Evolutionary conservation across 2,888 invertebrate genomes (phyloP).

Genomic region (Cylindroiulus punctatus): DNA sequence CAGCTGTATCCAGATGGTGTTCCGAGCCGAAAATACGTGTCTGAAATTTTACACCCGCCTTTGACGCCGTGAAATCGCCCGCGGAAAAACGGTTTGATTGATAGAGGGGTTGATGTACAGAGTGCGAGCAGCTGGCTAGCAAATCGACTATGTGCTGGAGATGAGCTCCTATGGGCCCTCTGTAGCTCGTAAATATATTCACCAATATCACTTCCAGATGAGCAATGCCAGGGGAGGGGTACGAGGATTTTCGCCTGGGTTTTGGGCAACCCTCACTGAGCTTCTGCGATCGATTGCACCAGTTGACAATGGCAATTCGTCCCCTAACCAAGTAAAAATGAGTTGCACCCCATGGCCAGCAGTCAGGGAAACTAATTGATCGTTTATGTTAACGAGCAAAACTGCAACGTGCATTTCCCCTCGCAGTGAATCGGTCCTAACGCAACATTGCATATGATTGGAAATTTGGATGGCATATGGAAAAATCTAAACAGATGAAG

Average conservation of each 20-base stretch:
- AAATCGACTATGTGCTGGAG: neutral
- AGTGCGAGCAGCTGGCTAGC: neutral
- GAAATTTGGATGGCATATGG: no score
- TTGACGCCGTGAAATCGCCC: neutral
- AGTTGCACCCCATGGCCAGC: neutral
- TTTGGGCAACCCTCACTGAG: neutral
- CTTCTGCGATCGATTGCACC: neutral
- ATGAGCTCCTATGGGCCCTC: neutral
- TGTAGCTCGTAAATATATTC: neutral
- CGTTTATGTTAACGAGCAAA: neutral
- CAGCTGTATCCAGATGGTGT: conserved; percentile 18
- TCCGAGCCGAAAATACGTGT: neutral
- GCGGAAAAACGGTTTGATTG: neutral
- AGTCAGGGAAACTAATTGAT: neutral
- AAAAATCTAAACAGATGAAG: no score
- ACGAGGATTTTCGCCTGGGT: neutral
- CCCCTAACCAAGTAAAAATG: conserved; percentile 7
- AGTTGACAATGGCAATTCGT: conserved; percentile 4
- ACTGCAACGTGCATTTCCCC: neutral
- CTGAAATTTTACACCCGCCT: conserved; percentile 1
- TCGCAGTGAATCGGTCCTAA: no score
- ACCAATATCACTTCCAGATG: neutral
- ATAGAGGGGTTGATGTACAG: neutral
- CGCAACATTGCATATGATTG: no score
- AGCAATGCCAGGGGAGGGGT: neutral